Evolutionary conservation across 2,888 invertebrate genomes (phyloP).

Genomic region (Linnaemya tessellans): DNA sequence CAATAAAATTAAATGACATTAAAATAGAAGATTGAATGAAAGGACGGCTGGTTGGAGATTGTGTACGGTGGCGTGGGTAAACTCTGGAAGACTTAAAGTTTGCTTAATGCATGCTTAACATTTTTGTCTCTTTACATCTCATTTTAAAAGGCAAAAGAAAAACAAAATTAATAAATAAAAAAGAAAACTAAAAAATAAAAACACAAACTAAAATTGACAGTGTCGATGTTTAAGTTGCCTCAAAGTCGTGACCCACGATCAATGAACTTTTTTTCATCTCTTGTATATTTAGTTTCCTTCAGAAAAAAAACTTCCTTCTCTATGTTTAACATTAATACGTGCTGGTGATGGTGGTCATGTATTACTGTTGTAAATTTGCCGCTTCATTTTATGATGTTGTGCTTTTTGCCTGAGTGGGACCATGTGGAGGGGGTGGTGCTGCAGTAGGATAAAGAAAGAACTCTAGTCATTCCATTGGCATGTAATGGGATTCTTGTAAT

Average conservation of each 20-base stretch:
- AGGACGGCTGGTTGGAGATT: slow-evolving; percentile 31
- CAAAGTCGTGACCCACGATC: slow-evolving; percentile 81
- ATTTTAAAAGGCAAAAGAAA: slow-evolving; percentile 53
- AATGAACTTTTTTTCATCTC: slow-evolving; percentile 76
- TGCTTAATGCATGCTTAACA: slow-evolving; percentile 18
- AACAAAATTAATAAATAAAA: slow-evolving; percentile 20
- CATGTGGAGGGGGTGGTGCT: not conserved
- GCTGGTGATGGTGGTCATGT: slow-evolving; percentile 69
- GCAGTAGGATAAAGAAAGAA: slow-evolving; percentile 16
- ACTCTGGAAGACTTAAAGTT: slow-evolving; percentile 55
- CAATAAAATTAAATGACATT: slow-evolving; percentile 73
- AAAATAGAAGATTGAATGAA: slow-evolving; percentile 65
- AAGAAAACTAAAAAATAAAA: slow-evolving; percentile 37
- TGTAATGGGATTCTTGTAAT: slow-evolving; percentile 52
- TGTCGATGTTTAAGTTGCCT: slow-evolving; percentile 62
- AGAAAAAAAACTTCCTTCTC: slow-evolving; percentile 47
- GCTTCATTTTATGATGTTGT: slow-evolving; percentile 43
- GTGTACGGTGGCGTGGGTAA: slow-evolving; percentile 67
- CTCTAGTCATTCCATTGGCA: slow-evolving; percentile 35
- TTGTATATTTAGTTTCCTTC: slow-evolving; percentile 31
- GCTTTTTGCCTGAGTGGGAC: not conserved
- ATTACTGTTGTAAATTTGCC: slow-evolving; percentile 64
- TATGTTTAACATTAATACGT: slow-evolving; percentile 55
- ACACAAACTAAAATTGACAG: slow-evolving; percentile 70
- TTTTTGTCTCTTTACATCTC: slow-evolving; percentile 66